A percentile compares a stretch with the other conserved stretches of the same genome.
Evolutionary conservation across 2,113 vertebrate genomes (phyloP).

Genomic region (Pluvianellus socialis): DNA sequence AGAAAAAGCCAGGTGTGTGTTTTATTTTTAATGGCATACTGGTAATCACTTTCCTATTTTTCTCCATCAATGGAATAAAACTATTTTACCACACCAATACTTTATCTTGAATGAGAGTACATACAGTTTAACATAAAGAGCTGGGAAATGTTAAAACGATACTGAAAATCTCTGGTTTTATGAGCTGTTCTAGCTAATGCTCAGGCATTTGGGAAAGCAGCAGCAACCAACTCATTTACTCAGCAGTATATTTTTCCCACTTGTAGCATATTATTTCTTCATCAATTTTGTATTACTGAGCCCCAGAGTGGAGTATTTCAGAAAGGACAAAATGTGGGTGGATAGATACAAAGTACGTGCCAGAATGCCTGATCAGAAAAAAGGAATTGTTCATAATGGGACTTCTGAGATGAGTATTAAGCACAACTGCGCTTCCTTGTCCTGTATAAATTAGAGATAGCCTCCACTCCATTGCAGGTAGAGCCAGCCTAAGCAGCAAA

Average conservation of each 20-base stretch:
- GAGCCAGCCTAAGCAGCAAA: background rate
- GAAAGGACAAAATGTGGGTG: conserved; percentile 22
- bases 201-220: background rate
- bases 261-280: conserved; percentile 20
- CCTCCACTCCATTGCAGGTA: background rate
- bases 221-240: background rate
- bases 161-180: background rate
- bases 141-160: background rate
- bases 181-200: background rate
- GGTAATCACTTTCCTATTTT: background rate
- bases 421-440: background rate
- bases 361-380: background rate
- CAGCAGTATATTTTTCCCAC: background rate
- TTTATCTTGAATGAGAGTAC: background rate
- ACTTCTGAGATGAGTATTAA: background rate
- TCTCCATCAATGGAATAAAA: background rate
- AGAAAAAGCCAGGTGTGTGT: background rate
- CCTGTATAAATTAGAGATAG: background rate
- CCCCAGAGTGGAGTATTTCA: conserved; percentile 5
- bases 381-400: background rate
- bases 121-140: background rate
- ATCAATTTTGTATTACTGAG: conserved; percentile 14
- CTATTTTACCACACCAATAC: background rate
- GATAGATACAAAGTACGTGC: background rate
- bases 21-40: background rate